Evolutionary conservation across 2,888 invertebrate species (phyloP).

Genomic region (Cosmorhoe ocellata): DNA sequence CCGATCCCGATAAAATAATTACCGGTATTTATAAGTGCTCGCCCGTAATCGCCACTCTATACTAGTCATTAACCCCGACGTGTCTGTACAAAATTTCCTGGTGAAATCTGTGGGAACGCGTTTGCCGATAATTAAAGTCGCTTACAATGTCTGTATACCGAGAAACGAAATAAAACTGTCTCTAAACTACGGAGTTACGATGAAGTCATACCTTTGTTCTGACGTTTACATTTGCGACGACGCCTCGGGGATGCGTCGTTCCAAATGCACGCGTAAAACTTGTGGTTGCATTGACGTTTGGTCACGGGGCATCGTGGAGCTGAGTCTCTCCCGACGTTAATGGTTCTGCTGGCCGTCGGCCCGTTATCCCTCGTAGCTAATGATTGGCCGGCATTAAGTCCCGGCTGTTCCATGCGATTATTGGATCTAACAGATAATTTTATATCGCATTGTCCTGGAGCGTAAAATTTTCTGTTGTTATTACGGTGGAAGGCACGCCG

Average conservation of each 20-base stretch:
- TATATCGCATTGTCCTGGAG: slow-evolving; percentile 82
- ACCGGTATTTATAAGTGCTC: slow-evolving; percentile 74
- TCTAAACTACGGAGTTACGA: slow-evolving; percentile 60
- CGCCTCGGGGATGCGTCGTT: slow-evolving; percentile 64
- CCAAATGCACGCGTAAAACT: slow-evolving; percentile 50
- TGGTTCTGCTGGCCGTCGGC: slow-evolving; percentile 70
- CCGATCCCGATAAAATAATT: slow-evolving; percentile 77
- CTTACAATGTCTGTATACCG: slow-evolving; percentile 44
- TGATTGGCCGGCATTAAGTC: slow-evolving; percentile 82
- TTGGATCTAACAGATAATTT: slow-evolving; percentile 83
- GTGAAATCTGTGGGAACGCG: slow-evolving; percentile 59
- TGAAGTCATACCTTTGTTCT: slow-evolving; percentile 77
- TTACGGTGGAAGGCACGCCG: slow-evolving; percentile 64
- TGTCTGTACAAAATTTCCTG: slow-evolving; percentile 58
- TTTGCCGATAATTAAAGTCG: slow-evolving; percentile 54
- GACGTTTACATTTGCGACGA: too few relatives aligned
- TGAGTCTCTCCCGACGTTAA: slow-evolving; percentile 58
- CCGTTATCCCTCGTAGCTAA: slow-evolving; percentile 82
- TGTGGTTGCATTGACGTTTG: slow-evolving; percentile 78
- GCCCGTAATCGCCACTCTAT: slow-evolving; percentile 67
- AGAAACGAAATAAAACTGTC: slow-evolving; percentile 59
- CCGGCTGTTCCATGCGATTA: slow-evolving; percentile 80
- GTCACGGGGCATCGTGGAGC: slow-evolving; percentile 71
- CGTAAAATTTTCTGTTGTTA: slow-evolving; percentile 81
- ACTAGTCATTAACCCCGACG: slow-evolving; percentile 59